A percentile compares a stretch with the other conserved stretches of the same genome.
These are phyloP conservation scores for Drosophila meridiana DNA, from an alignment of 2,888 invertebrate species.

Conservation along the genomic window DNA sequence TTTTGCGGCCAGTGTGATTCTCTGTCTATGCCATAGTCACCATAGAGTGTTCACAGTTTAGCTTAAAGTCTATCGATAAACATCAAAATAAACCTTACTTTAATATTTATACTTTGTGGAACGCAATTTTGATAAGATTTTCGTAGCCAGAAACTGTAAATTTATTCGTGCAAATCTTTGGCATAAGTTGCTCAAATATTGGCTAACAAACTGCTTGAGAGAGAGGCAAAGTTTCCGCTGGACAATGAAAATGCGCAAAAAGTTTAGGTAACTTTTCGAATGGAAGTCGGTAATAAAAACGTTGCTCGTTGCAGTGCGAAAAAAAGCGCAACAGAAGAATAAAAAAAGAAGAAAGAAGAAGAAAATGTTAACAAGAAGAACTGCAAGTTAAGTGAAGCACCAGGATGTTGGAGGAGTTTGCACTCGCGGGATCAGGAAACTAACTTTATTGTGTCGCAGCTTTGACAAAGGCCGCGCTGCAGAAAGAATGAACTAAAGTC, in stretches of 20 bases:
- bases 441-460: constrained; percentile 42
- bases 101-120: not conserved
- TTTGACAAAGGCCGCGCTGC: constrained; percentile 33
- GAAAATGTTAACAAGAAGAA: constrained; percentile 77
- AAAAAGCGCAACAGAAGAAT: constrained; percentile 35
- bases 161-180: constrained; percentile 16
- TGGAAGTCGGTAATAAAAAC: constrained; percentile 59
- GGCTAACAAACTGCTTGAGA: constrained; percentile 58
- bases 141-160: not conserved
- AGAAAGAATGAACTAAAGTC: constrained; percentile 35
- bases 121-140: not conserved
- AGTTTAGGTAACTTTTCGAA: constrained; percentile 61
- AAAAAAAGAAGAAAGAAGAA: not conserved
- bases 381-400: constrained; percentile 34
- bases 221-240: constrained; percentile 45
- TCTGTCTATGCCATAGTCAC: not conserved
- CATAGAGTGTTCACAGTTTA: not conserved
- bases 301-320: constrained; percentile 38
- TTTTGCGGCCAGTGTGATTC: not conserved
- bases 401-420: constrained; percentile 20
- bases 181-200: constrained; percentile 38
- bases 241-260: constrained; percentile 40
- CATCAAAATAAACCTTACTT: not conserved
- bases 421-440: constrained; percentile 29
- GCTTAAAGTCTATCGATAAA: not conserved